Percentiles rank a stretch among this genome's conserved stretches.
Evolutionary conservation across 2,797 vertebrate genomes (phyloP).

Genomic region (Ateles fusciceps): DNA sequence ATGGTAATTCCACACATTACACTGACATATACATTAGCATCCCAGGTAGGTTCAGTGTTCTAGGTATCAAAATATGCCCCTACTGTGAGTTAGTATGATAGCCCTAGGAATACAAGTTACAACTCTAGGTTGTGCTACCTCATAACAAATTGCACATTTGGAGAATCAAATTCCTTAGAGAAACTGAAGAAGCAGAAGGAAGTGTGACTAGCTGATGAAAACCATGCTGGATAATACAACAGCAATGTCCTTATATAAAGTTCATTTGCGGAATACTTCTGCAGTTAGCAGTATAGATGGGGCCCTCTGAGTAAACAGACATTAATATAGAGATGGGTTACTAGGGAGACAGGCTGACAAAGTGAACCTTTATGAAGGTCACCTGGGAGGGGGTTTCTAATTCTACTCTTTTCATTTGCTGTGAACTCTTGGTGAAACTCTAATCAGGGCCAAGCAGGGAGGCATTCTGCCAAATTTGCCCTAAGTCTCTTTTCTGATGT

Average conservation of each 20-base stretch:
- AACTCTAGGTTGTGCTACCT: not conserved
- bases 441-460: not conserved
- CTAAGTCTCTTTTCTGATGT: not conserved
- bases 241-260: not conserved
- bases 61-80: not conserved
- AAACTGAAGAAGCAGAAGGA: not conserved
- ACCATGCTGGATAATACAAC: not conserved
- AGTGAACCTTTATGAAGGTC: not conserved
- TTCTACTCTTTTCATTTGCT: not conserved
- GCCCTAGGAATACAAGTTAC: not conserved
- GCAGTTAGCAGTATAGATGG: not conserved
- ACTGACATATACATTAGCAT: constrained; percentile 12
- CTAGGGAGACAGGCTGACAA: not conserved
- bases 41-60: not conserved
- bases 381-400: not conserved
- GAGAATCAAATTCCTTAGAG: not conserved
- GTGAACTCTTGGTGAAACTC: not conserved
- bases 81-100: not conserved
- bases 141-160: not conserved
- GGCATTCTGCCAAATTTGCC: not conserved
- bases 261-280: not conserved
- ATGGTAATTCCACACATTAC: constrained; percentile 24
- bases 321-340: not conserved
- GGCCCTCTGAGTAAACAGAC: not conserved
- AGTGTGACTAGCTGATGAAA: not conserved